Evolutionary conservation across 2,797 vertebrate species (phyloP), one percentile per base, ranked within the genome.

Genomic region (Cossypha niveicapilla): DNA sequence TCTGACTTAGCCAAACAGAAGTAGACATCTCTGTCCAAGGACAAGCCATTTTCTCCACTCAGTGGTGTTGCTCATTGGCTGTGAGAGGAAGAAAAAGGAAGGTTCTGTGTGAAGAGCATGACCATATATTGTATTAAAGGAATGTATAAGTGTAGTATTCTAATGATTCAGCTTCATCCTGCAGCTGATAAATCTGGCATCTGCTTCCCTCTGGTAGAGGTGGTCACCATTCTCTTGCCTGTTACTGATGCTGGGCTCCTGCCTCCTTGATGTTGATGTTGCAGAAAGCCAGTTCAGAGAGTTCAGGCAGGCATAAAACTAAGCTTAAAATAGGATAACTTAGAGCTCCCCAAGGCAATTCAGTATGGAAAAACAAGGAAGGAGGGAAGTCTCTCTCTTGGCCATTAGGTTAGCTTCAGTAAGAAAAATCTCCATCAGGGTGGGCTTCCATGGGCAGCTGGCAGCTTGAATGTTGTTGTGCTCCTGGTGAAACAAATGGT

Each of bases 91-190:
- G n/a, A n/a, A 39, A 7, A 39, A 62, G 56, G 16, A 39, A 8
- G 21, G 17, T 39, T 34, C 57, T 63, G 6, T 39, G 23, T 25
- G 53, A 47, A 54, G 5, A 74, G 11, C 2, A 6, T 74, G 39
- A 10, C 23, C n/a, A 56, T 61, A 4, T 6, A 3, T 21, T 80
- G 21, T 53, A 37, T 32, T 66, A 18, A 80, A 66, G n/a, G 18
- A 45, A 16, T 35, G 0, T 6, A 1, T 39, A 30, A 11, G 6
- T 32, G 2, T 17, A 8, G 2, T 17, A 8, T 34, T 53, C 9
- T n/a, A 23, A 25, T 0, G 3, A 7, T 66, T 24, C 30, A 60
- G 53, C 48, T 89, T 83, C 14, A 19, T 50, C 4, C 17, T 75
- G 50, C 45, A 68, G 23, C 30, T 86, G 21, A 25, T 60, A 1